These are phyloP conservation scores for Macropodus opercularis DNA, from an alignment of 2,797 vertebrate genomes.

Conservation along the genomic window DNA sequence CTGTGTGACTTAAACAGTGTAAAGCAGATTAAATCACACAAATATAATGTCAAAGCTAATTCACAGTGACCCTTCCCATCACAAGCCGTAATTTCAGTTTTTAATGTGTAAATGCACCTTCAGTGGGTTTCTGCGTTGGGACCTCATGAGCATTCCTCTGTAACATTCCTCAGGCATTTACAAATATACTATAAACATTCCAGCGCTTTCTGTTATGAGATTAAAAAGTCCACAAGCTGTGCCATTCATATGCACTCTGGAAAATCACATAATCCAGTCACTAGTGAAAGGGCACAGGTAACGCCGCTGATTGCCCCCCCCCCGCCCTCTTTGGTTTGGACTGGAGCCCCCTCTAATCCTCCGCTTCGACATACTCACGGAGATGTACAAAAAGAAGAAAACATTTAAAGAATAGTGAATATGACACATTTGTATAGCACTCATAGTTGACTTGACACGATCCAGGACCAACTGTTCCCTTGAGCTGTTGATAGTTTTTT, in stretches of 20 bases:
- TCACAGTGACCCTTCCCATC: constrained; percentile 70
- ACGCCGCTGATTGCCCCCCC: constrained; percentile 53
- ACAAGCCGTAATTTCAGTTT: constrained; percentile 44
- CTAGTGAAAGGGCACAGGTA: constrained; percentile 72
- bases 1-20: constrained; percentile 71
- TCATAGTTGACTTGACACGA: constrained; percentile 77
- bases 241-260: constrained; percentile 73
- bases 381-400: constrained; percentile 70
- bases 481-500: constrained; percentile 37
- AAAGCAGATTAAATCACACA: constrained; percentile 77
- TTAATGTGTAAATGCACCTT: constrained; percentile 71
- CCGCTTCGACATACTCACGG: constrained; percentile 57
- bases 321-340: constrained; percentile 46
- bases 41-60: constrained; percentile 74
- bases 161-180: constrained; percentile 62
- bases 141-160: constrained; percentile 64
- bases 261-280: constrained; percentile 76
- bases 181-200: constrained; percentile 60
- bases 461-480: constrained; percentile 57
- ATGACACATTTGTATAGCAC: constrained; percentile 77
- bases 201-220: constrained; percentile 61
- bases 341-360: constrained; percentile 57
- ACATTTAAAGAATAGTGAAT: constrained; percentile 57
- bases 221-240: constrained; percentile 71
- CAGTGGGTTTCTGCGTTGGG: constrained; percentile 44